Conservation (phyloP, 2,797 vertebrate species). For the Clarias pachynema region DNA sequence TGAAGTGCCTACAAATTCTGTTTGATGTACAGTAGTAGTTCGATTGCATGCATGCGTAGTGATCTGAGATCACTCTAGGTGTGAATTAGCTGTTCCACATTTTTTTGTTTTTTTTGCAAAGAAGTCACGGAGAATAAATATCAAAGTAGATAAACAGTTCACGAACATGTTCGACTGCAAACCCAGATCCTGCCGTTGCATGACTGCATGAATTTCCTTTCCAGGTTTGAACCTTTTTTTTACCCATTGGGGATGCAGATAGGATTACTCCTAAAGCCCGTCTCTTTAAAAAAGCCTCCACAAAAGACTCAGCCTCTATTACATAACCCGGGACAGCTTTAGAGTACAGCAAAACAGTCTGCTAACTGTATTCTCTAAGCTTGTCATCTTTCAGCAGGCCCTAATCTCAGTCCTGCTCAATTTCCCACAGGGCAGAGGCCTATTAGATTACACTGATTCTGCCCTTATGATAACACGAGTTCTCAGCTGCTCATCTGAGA, state of each 20-base stretch:
- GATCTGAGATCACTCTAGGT: neutral
- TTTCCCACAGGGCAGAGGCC: constrained; percentile 66
- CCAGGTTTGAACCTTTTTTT: neutral
- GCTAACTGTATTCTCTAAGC: constrained; percentile 69
- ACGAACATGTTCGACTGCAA: constrained; percentile 7
- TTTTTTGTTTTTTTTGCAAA: neutral
- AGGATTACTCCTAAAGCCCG: constrained; percentile 48
- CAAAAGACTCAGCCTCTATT: constrained; percentile 35
- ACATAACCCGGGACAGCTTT: constrained; percentile 46
- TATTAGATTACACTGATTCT: constrained; percentile 75
- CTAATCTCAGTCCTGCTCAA: constrained; percentile 74
- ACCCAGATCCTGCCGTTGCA: neutral
- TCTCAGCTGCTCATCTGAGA: constrained; percentile 62
- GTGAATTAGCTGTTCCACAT: constrained; percentile 21
- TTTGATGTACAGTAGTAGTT: constrained; percentile 41
- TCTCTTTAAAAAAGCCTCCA: constrained; percentile 37
- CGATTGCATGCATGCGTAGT: constrained; percentile 29
- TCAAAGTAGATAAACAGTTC: neutral
- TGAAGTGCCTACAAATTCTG: constrained; percentile 58
- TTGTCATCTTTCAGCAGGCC: constrained; percentile 74
- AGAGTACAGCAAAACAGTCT: constrained; percentile 61
- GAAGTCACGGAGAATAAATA: constrained; percentile 32
- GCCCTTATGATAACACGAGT: constrained; percentile 66
- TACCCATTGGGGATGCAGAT: constrained; percentile 36
- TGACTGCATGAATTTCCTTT: constrained; percentile 22